These are phyloP conservation scores for Encarsia formosa DNA, from an alignment of 2,888 invertebrate species.

Conservation along the genomic window DNA sequence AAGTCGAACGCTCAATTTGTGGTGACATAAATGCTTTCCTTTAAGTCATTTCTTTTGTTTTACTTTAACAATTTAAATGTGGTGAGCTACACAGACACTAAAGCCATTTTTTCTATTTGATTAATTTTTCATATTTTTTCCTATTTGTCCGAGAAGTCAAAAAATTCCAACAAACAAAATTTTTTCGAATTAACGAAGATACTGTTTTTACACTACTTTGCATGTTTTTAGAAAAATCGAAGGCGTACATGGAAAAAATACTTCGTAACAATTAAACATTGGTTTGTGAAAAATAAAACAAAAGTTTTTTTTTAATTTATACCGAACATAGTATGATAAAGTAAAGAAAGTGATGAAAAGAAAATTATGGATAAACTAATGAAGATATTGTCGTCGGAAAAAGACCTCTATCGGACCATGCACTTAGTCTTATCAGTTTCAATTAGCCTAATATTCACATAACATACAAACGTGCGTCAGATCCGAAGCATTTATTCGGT, in stretches of 20 bases:
- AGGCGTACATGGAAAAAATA: too few relatives aligned
- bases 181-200: slow-evolving; percentile 9
- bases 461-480: slow-evolving; percentile 25
- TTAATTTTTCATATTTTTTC: slow-evolving; percentile 6
- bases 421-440: slow-evolving; percentile 28
- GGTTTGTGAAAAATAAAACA: too few relatives aligned
- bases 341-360: background rate
- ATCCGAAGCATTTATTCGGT: too few relatives aligned
- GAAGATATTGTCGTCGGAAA: slow-evolving; percentile 10
- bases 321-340: background rate
- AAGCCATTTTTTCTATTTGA: slow-evolving; percentile 19
- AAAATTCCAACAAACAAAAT: slow-evolving; percentile 6
- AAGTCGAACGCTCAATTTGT: slow-evolving; percentile 24
- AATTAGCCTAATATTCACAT: slow-evolving; percentile 29
- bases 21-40: slow-evolving; percentile 30
- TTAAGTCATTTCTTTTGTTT: slow-evolving; percentile 19
- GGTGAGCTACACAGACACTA: slow-evolving; percentile 19
- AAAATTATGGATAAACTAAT: background rate
- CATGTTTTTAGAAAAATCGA: too few relatives aligned
- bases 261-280: too few relatives aligned
- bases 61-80: slow-evolving; percentile 7
- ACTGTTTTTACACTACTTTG: slow-evolving; percentile 23
- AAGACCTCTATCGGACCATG: slow-evolving; percentile 26
- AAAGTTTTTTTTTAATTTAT: background rate
- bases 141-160: slow-evolving; percentile 19